These are phyloP conservation scores for Meiosimyza platycephala DNA, from an alignment of 2,888 invertebrate species.

Conservation along the genomic window DNA sequence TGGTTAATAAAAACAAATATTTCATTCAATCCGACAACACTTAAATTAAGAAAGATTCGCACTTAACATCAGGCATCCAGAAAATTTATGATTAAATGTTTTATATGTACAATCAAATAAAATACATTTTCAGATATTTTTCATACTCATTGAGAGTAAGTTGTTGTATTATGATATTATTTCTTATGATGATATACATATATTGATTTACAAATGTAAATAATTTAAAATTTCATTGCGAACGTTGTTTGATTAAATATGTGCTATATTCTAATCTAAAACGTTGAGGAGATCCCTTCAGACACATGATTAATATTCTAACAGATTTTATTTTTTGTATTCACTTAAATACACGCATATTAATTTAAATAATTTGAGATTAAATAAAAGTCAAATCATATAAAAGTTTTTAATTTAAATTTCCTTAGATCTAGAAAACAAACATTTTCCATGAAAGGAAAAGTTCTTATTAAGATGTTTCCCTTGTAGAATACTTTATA, in stretches of 20 bases:
- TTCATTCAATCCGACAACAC: too few relatives aligned
- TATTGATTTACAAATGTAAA: constrained; percentile 21
- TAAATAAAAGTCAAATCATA: constrained; percentile 1
- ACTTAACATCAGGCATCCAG: too few relatives aligned
- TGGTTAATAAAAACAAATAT: too few relatives aligned
- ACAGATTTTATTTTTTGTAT: not conserved
- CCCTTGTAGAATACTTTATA: not conserved
- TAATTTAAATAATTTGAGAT: too few relatives aligned
- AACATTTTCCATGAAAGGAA: constrained; percentile 11
- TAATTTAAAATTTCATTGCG: constrained; percentile 17
- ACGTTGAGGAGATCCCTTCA: not conserved
- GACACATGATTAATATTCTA: constrained; percentile 25
- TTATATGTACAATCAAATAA: constrained; percentile 19
- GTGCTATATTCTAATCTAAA: constrained; percentile 15
- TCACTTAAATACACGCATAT: constrained; percentile 2
- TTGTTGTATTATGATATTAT: constrained; percentile 25
- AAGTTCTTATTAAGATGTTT: not conserved
- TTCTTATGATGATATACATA: constrained; percentile 18
- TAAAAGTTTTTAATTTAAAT: not conserved
- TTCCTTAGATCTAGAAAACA: constrained; percentile 18
- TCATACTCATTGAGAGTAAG: constrained; percentile 21
- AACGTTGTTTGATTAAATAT: constrained; percentile 16
- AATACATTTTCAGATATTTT: constrained; percentile 24
- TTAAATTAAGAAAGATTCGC: too few relatives aligned
- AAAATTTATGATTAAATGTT: not conserved